A percentile compares a stretch with the other conserved stretches of the same genome.
These are phyloP conservation scores for Syrmaticus mikado DNA, from an alignment of 2,113 vertebrate species.

Conservation along the genomic window DNA sequence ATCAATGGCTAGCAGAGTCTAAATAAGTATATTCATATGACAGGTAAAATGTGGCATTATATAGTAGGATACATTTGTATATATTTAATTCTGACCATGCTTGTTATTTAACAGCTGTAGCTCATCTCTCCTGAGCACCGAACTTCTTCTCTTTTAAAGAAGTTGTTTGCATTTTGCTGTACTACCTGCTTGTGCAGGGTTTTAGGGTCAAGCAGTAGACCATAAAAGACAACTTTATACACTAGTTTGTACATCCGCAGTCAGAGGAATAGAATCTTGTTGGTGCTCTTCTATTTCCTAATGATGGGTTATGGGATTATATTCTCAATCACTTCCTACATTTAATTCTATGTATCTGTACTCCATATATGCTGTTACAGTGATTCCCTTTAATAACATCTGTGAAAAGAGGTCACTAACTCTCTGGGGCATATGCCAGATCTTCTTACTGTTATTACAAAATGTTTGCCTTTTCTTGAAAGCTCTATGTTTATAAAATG, in stretches of 20 bases:
- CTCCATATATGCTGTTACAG: neutral
- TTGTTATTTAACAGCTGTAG: neutral
- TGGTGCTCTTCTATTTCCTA: neutral
- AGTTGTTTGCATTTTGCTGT: neutral
- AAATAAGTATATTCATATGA: neutral
- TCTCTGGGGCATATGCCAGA: neutral
- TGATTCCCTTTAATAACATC: neutral
- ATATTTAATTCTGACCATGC: neutral
- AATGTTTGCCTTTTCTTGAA: neutral
- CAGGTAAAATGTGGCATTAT: neutral
- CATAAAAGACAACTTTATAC: neutral
- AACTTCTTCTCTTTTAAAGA: neutral
- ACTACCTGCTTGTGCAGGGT: neutral
- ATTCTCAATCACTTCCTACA: neutral
- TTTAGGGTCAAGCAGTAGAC: neutral
- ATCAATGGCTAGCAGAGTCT: neutral
- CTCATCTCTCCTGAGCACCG: neutral
- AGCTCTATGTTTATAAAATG: neutral
- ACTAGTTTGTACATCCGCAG: neutral
- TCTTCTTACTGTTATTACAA: neutral
- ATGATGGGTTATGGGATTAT: neutral
- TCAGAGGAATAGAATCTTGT: neutral
- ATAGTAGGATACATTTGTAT: neutral
- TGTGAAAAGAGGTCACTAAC: constrained; percentile 1
- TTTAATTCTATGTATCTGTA: neutral